Evolutionary conservation across 2,888 invertebrate species (phyloP).

Genomic region (Rhimphoctona megacephalus): DNA sequence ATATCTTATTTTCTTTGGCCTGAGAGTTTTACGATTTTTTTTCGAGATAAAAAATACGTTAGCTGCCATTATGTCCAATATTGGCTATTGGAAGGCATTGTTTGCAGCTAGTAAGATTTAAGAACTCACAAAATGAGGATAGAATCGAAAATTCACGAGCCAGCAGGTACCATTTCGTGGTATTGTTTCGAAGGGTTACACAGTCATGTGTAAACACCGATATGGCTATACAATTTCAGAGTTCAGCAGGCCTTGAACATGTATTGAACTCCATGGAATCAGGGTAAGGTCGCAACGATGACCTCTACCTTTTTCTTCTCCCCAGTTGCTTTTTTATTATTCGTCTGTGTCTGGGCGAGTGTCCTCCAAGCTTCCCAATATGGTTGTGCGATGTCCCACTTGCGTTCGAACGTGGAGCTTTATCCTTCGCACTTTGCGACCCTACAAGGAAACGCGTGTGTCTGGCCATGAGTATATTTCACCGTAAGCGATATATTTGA

Average conservation of each 20-base stretch:
- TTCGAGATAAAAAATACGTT: not conserved
- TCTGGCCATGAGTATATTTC: constrained; percentile 63
- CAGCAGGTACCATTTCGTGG: constrained; percentile 17
- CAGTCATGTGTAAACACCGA: not conserved
- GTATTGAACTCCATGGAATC: constrained; percentile 72
- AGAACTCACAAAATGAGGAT: not conserved
- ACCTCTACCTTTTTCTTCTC: constrained; percentile 72
- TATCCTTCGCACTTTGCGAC: constrained; percentile 77
- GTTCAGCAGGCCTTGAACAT: not conserved
- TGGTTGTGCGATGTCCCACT: constrained; percentile 79
- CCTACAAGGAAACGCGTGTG: constrained; percentile 77
- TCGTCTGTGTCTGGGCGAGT: constrained; percentile 59
- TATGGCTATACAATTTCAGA: constrained; percentile 2
- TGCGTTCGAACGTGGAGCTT: constrained; percentile 72
- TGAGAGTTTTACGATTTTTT: not conserved
- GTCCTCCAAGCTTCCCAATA: constrained; percentile 79
- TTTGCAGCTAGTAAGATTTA: constrained; percentile 1
- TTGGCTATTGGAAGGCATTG: not conserved
- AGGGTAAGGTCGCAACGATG: constrained; percentile 80
- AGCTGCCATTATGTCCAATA: not conserved
- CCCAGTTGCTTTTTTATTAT: constrained; percentile 11
- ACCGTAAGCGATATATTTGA: constrained; percentile 52
- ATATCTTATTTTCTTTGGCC: not conserved
- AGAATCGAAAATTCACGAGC: constrained; percentile 17
- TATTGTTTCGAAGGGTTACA: not conserved